A percentile compares a stretch with the other conserved stretches of the same genome.
These are phyloP conservation scores for Micrastur ruficollis DNA, from an alignment of 2,797 vertebrate genomes.

Conservation along the genomic window DNA sequence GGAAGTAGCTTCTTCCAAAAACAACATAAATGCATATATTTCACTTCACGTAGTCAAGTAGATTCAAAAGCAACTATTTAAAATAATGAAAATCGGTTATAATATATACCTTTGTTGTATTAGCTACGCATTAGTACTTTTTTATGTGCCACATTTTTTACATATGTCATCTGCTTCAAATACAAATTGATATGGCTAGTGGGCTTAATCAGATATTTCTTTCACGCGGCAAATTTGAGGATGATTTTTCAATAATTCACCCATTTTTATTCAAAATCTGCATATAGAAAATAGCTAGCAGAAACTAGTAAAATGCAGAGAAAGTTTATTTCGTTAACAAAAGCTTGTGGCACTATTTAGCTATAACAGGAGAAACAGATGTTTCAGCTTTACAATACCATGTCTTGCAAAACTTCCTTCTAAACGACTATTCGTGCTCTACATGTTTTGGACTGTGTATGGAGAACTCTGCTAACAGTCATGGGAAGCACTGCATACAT, in stretches of 20 bases:
- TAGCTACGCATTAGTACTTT: neutral
- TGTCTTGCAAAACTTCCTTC: slow-evolving; percentile 51
- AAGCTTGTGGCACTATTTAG: neutral
- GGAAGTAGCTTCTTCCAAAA: slow-evolving; percentile 18
- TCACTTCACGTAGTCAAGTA: neutral
- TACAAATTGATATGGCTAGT: neutral
- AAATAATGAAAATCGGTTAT: neutral
- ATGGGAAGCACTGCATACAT: slow-evolving; percentile 21
- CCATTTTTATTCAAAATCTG: neutral
- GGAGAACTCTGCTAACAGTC: slow-evolving; percentile 30
- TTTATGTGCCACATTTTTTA: neutral
- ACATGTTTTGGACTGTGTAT: slow-evolving; percentile 38
- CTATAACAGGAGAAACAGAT: slow-evolving; percentile 33
- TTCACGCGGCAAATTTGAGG: neutral
- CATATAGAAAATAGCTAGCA: neutral
- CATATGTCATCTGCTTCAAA: neutral
- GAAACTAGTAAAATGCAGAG: neutral
- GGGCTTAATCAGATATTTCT: neutral
- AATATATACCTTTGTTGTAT: neutral
- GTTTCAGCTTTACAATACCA: slow-evolving; percentile 40
- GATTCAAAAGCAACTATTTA: neutral
- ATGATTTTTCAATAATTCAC: neutral
- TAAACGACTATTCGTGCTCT: neutral
- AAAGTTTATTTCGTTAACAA: neutral
- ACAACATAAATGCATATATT: neutral